Conservation (phyloP, 2,797 vertebrate species). For the Chloroceryle inda region DNA sequence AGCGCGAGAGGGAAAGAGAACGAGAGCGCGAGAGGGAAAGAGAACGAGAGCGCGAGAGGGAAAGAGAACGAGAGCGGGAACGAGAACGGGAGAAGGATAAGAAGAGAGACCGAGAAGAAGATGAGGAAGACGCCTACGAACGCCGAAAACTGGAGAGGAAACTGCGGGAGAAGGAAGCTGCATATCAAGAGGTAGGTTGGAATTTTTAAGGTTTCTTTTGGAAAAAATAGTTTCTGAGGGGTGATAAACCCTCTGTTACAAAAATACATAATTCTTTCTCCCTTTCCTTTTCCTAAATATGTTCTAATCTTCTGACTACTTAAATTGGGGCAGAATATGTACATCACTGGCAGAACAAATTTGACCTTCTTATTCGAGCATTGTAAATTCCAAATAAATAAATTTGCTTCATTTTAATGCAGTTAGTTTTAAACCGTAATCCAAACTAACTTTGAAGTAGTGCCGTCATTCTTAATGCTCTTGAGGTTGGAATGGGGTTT, state of each 20-base stretch:
- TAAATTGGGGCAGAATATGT: not conserved
- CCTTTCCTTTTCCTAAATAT: not conserved
- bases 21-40: conserved; percentile 79
- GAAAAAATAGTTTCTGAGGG: not conserved
- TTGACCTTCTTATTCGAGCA: not conserved
- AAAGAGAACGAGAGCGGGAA: conserved; percentile 88
- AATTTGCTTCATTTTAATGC: not conserved
- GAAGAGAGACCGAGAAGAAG: conserved; percentile 94
- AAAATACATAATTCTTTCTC: not conserved
- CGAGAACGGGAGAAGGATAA: conserved; percentile 93
- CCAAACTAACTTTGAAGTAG: not conserved
- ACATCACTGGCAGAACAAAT: not conserved
- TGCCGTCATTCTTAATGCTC: not conserved
- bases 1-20: conserved; percentile 79
- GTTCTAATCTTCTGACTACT: not conserved
- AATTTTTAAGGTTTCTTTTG: not conserved
- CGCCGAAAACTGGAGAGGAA: conserved; percentile 96
- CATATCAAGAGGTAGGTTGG: conserved; percentile 93
- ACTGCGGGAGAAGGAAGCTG: conserved; percentile 96
- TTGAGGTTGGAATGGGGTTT: not conserved
- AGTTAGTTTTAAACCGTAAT: not conserved
- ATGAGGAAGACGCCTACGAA: conserved; percentile 96
- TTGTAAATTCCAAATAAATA: not conserved
- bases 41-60: conserved; percentile 80
- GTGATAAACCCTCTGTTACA: not conserved